Percentiles rank a stretch among this genome's conserved stretches.
Conservation (phyloP, 30 jellyfish, hydroid and myxozoan genomes). For the Chironex yamaguchii region DNA sequence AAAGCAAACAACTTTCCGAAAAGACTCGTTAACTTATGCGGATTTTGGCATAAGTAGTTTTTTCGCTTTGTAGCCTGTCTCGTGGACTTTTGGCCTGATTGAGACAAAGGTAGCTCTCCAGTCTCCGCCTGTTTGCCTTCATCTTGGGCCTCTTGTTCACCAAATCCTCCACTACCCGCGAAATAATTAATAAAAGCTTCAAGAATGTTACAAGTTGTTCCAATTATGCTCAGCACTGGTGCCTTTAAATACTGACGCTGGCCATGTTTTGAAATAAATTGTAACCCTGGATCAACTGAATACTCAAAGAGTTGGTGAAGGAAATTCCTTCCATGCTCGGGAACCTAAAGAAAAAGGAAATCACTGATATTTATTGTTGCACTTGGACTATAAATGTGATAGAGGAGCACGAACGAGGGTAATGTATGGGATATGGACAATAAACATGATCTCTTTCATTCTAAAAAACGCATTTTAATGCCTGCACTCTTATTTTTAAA, state of each 20-base stretch:
- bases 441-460: too few relatives aligned
- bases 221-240: slow-evolving; percentile 75
- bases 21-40: slow-evolving; percentile 52
- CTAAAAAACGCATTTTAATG: too few relatives aligned
- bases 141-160: slow-evolving; percentile 39
- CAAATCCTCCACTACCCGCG: slow-evolving; percentile 78
- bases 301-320: slow-evolving; percentile 69
- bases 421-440: too few relatives aligned
- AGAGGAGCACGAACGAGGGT: too few relatives aligned
- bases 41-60: slow-evolving; percentile 54
- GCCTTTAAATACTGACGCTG: slow-evolving; percentile 53
- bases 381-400: too few relatives aligned
- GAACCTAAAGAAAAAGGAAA: slow-evolving; percentile 30
- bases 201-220: slow-evolving; percentile 73
- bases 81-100: slow-evolving; percentile 12
- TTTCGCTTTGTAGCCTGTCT: background rate
- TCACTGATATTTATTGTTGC: too few relatives aligned
- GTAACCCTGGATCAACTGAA: slow-evolving; percentile 82
- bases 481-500: too few relatives aligned
- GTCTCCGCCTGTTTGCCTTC: slow-evolving; percentile 5
- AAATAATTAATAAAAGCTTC: slow-evolving; percentile 58
- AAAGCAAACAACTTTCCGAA: slow-evolving; percentile 69
- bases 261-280: slow-evolving; percentile 56
- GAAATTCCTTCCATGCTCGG: slow-evolving; percentile 78
- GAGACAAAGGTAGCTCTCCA: background rate